Percentiles rank a stretch among this genome's conserved stretches.
These are phyloP conservation scores for Cairina moschata DNA, from an alignment of 2,113 vertebrate genomes.

Conservation along the genomic window DNA sequence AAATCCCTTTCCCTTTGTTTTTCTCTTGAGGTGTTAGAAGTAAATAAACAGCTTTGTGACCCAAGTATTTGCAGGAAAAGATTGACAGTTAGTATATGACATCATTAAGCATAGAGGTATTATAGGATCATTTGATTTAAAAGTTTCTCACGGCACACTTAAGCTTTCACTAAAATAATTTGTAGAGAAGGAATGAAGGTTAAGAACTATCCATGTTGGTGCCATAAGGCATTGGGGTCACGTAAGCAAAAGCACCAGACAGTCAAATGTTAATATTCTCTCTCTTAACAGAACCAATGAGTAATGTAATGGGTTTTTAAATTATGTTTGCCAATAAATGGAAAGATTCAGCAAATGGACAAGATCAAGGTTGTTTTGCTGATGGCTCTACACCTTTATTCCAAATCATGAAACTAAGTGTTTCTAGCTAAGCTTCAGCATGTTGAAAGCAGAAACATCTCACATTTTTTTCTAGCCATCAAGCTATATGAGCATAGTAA, in stretches of 20 bases:
- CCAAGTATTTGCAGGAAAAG: background rate
- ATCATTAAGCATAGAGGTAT: background rate
- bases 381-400: background rate
- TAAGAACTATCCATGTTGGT: background rate
- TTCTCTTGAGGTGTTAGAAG: background rate
- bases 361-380: background rate
- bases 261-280: background rate
- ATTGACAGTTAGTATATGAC: background rate
- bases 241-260: background rate
- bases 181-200: background rate
- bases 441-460: background rate
- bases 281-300: background rate
- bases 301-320: background rate
- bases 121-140: background rate
- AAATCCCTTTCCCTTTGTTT: background rate
- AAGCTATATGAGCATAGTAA: background rate
- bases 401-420: background rate
- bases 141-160: background rate
- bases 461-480: background rate
- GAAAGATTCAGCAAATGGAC: background rate
- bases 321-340: background rate
- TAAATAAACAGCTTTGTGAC: background rate
- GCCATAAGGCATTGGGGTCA: background rate
- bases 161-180: background rate
- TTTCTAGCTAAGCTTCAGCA: background rate